phyloP scores from a whole-genome alignment of 2,888 invertebrate genomes.

The Himalopsyche kuldschensis region DNA sequence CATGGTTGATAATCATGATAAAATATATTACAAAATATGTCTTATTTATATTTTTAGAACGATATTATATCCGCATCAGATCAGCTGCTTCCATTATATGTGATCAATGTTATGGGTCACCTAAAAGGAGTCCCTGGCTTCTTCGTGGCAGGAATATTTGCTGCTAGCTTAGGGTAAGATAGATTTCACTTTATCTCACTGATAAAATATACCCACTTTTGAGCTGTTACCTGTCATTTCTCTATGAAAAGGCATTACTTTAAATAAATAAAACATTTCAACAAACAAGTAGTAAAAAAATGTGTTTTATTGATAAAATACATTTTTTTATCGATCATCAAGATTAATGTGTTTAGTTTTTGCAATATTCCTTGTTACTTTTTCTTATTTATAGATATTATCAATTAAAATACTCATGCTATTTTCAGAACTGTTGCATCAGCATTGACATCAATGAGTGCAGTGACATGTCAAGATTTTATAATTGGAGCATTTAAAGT shows the following conservation, averaged over 20 bases:
- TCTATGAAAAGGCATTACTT: too few species aligned
- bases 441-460: constrained; percentile 91
- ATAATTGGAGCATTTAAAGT: constrained; percentile 72
- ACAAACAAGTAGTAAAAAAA: too few species aligned
- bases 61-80: constrained; percentile 70
- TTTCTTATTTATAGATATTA: too few species aligned
- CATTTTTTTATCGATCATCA: too few species aligned
- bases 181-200: too few species aligned
- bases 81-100: constrained; percentile 86
- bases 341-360: too few species aligned
- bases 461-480: constrained; percentile 88
- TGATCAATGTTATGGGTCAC: constrained; percentile 78
- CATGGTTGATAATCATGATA: background rate
- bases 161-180: constrained; percentile 88
- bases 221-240: too few species aligned
- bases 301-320: too few species aligned
- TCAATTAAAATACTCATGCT: background rate
- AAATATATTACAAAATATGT: background rate
- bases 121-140: constrained; percentile 83
- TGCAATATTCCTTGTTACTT: too few species aligned
- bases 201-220: too few species aligned
- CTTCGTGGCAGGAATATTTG: constrained; percentile 94
- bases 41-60: constrained; percentile 14
- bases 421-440: constrained; percentile 85
- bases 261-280: too few species aligned